Conservation (phyloP, 1,140 invertebrate genomes). For the Heliconius himera region DNA sequence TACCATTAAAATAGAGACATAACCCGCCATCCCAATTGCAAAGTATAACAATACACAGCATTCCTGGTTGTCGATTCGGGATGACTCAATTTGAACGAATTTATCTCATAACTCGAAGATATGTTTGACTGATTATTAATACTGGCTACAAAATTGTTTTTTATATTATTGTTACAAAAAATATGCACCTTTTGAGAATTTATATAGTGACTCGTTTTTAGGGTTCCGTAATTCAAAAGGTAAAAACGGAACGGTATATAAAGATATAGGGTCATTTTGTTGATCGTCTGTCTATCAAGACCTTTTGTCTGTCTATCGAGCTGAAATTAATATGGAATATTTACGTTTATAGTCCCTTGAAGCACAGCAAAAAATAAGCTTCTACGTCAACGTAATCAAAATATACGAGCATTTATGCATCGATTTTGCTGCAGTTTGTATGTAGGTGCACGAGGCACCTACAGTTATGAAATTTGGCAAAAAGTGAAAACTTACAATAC, state of each 20-base stretch:
- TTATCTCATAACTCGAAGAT: slow-evolving; percentile 56
- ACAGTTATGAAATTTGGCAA: too few relatives aligned
- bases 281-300: too few relatives aligned
- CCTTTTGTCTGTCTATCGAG: too few relatives aligned
- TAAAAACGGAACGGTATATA: background rate
- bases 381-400: too few relatives aligned
- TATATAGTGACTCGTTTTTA: background rate
- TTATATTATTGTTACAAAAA: background rate
- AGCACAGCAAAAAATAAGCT: too few relatives aligned
- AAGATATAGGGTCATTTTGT: too few relatives aligned
- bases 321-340: too few relatives aligned
- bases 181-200: background rate
- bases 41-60: slow-evolving; percentile 49
- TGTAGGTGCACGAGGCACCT: too few relatives aligned
- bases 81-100: slow-evolving; percentile 67
- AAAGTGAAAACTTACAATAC: too few relatives aligned
- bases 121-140: slow-evolving; percentile 46
- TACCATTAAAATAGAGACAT: slow-evolving; percentile 32
- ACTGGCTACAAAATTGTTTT: slow-evolving; percentile 30
- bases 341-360: too few relatives aligned
- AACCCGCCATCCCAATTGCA: background rate
- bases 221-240: background rate
- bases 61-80: slow-evolving; percentile 60
- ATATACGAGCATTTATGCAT: too few relatives aligned
- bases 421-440: too few relatives aligned